Evolutionary conservation across 2,888 invertebrate species (phyloP).

Genomic region (Calameuta pallipes): DNA sequence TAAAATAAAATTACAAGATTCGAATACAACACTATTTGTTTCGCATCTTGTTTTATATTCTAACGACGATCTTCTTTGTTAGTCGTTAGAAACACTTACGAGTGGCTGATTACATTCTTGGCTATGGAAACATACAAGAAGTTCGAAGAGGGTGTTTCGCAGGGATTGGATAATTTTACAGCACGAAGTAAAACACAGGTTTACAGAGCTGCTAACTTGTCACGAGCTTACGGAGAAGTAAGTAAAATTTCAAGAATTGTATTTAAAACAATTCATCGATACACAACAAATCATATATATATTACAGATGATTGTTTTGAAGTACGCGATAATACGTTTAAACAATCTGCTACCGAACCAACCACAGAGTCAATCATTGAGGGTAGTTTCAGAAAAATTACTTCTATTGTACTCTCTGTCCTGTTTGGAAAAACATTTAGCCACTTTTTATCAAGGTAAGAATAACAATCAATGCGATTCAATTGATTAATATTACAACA

Average conservation of each 20-base stretch:
- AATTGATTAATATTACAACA: background rate
- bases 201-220: conserved; percentile 79
- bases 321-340: conserved; percentile 68
- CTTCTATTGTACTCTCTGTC: conserved; percentile 71
- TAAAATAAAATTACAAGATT: conserved; percentile 14
- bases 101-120: conserved; percentile 87
- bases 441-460: conserved; percentile 77
- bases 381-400: conserved; percentile 69
- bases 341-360: conserved; percentile 56
- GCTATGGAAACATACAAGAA: conserved; percentile 76
- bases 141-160: conserved; percentile 69
- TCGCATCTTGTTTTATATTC: background rate
- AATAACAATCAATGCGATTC: background rate
- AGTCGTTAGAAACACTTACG: conserved; percentile 80
- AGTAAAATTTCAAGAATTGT: background rate
- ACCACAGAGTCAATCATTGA: conserved; percentile 59
- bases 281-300: background rate
- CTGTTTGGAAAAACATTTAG: conserved; percentile 77
- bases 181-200: conserved; percentile 87
- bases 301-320: conserved; percentile 61
- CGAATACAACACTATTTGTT: conserved; percentile 5
- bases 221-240: conserved; percentile 82
- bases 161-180: conserved; percentile 77
- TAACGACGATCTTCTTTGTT: conserved; percentile 50
- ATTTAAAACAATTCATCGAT: background rate